A percentile compares a stretch with the other conserved stretches of the same genome.
phyloP scores from a whole-genome alignment of 1,140 invertebrate species.

The Euschistus heros region DNA sequence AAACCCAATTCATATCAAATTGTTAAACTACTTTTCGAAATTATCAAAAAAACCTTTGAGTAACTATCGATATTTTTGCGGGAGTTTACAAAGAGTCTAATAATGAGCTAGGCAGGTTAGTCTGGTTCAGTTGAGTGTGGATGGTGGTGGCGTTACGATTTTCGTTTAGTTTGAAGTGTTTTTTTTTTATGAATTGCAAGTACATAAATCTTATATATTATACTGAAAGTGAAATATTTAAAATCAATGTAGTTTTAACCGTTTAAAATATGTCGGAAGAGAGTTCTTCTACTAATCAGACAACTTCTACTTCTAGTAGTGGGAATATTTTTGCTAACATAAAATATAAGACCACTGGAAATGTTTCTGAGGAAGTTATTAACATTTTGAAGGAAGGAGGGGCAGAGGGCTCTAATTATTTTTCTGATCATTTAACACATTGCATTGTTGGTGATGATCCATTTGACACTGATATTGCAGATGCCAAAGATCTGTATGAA shows the following conservation, averaged over 20 bases:
- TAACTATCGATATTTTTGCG: slow-evolving; percentile 12
- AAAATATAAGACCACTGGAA: slow-evolving; percentile 58
- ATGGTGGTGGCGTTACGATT: background rate
- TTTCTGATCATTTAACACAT: slow-evolving; percentile 80
- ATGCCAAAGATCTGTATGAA: slow-evolving; percentile 83
- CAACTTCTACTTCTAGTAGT: background rate
- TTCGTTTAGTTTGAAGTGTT: background rate
- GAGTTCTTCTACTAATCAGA: background rate
- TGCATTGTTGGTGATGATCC: slow-evolving; percentile 72
- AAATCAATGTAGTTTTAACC: background rate
- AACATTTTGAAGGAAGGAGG: slow-evolving; percentile 66
- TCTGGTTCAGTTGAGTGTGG: background rate
- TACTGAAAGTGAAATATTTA: background rate
- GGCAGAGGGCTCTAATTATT: slow-evolving; percentile 70
- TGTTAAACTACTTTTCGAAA: no score
- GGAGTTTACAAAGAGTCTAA: background rate
- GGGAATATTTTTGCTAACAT: slow-evolving; percentile 44
- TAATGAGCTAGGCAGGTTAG: background rate
- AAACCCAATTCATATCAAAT: no score
- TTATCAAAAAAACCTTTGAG: no score
- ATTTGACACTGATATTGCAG: slow-evolving; percentile 64
- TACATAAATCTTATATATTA: background rate
- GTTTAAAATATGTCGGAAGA: background rate
- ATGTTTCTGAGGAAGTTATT: slow-evolving; percentile 56
- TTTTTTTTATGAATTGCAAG: background rate